Percentiles rank a stretch among this genome's conserved stretches.
Evolutionary conservation across 1,140 invertebrate genomes (phyloP).

Genomic region (Euura saliciscinereae): DNA sequence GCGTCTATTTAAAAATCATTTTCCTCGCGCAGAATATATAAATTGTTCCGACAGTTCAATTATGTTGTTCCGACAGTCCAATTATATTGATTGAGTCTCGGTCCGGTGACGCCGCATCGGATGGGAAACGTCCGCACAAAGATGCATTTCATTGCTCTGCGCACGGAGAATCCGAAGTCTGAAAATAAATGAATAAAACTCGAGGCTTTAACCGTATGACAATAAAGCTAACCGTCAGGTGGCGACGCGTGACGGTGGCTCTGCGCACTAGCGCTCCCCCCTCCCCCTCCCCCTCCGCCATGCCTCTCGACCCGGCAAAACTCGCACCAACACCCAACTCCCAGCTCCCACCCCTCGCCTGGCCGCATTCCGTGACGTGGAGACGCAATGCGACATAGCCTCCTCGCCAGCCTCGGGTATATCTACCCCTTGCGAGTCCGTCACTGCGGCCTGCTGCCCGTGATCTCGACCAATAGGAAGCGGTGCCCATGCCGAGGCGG

Average conservation of each 20-base stretch:
- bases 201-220: no score
- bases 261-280: constrained; percentile 30
- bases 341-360: constrained; percentile 35
- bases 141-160: no score
- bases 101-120: no score
- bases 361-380: constrained; percentile 51
- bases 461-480: not conserved
- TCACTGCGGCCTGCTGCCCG: not conserved
- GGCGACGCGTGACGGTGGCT: constrained; percentile 35
- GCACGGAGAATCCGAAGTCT: no score
- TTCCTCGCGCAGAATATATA: no score
- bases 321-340: constrained; percentile 1
- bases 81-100: no score
- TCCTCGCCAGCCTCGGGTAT: constrained; percentile 24
- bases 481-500: not conserved
- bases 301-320: constrained; percentile 17
- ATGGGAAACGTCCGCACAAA: no score
- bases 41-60: no score
- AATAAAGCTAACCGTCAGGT: constrained; percentile 31
- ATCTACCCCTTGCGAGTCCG: constrained; percentile 27
- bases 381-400: constrained; percentile 57
- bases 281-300: constrained; percentile 25
- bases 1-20: no score
- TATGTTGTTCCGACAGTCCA: no score
- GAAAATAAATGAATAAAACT: no score